Evolutionary conservation across 1,140 invertebrate species (phyloP).

Genomic region (Rhopalosiphum padi): DNA sequence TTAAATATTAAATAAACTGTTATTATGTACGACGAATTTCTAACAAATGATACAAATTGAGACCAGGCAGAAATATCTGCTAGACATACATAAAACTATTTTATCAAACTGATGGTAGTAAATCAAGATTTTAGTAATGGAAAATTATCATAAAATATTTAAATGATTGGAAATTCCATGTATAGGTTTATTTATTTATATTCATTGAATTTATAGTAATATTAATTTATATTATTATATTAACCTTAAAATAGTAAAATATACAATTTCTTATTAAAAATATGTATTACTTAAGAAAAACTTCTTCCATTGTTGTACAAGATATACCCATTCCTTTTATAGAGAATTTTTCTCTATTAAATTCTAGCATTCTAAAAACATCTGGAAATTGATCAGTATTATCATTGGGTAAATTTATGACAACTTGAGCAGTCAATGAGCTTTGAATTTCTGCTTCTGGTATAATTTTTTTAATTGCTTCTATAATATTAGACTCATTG

Average conservation of each 20-base stretch:
- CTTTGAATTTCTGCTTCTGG: constrained; percentile 65
- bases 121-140: not conserved
- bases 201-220: not conserved
- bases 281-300: constrained; percentile 69
- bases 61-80: too few relatives aligned
- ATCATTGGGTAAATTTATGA: constrained; percentile 63
- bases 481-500: not conserved
- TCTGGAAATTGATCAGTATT: constrained; percentile 63
- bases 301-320: constrained; percentile 74
- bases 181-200: not conserved
- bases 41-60: not conserved
- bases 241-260: not conserved
- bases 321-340: constrained; percentile 69
- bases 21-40: not conserved
- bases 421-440: constrained; percentile 64
- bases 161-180: not conserved
- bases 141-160: not conserved
- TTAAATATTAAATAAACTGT: not conserved
- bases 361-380: constrained; percentile 68
- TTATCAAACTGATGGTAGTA: too few relatives aligned
- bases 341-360: constrained; percentile 64
- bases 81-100: too few relatives aligned
- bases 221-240: not conserved
- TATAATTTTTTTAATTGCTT: constrained; percentile 64
- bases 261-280: not conserved